phyloP scores from a whole-genome alignment of 2,113 vertebrate genomes.

The Petaurus breviceps region DNA sequence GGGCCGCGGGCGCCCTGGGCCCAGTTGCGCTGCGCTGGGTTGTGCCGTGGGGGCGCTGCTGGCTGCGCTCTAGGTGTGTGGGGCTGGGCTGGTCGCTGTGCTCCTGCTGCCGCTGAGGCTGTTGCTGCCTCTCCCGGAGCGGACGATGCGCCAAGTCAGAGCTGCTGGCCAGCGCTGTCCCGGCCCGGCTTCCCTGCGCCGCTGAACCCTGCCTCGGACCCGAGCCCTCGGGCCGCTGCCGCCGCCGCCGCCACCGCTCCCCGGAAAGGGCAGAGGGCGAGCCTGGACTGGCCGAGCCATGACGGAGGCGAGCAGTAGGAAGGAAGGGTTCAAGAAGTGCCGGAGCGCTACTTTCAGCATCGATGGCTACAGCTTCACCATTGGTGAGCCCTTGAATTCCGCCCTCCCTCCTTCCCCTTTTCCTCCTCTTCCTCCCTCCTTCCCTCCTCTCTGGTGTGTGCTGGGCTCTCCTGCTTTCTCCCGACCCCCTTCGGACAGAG shows the following conservation, averaged over 20 bases:
- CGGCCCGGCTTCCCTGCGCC: neutral
- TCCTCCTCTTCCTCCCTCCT: neutral
- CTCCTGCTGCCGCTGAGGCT: neutral
- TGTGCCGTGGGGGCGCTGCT: neutral
- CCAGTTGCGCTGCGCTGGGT: neutral
- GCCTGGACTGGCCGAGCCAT: slow-evolving; percentile 80
- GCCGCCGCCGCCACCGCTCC: neutral
- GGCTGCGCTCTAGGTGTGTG: neutral
- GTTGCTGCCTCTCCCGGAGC: neutral
- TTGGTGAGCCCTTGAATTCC: slow-evolving; percentile 86
- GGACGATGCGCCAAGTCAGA: neutral
- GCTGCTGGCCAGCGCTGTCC: neutral
- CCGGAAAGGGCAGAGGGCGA: neutral
- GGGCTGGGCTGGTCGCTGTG: neutral
- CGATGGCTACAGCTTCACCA: slow-evolving; percentile 97
- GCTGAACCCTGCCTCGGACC: neutral
- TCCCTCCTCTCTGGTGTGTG: neutral
- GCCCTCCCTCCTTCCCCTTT: neutral
- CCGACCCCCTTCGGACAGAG: neutral
- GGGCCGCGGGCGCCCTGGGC: neutral
- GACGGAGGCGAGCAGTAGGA: slow-evolving; percentile 91
- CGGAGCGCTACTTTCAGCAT: slow-evolving; percentile 97
- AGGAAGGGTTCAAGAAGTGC: slow-evolving; percentile 95
- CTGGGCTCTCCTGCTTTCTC: neutral
- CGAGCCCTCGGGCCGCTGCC: neutral